Conservation (phyloP, 2,113 vertebrate genomes). For the Pleuronectes platessa region DNA sequence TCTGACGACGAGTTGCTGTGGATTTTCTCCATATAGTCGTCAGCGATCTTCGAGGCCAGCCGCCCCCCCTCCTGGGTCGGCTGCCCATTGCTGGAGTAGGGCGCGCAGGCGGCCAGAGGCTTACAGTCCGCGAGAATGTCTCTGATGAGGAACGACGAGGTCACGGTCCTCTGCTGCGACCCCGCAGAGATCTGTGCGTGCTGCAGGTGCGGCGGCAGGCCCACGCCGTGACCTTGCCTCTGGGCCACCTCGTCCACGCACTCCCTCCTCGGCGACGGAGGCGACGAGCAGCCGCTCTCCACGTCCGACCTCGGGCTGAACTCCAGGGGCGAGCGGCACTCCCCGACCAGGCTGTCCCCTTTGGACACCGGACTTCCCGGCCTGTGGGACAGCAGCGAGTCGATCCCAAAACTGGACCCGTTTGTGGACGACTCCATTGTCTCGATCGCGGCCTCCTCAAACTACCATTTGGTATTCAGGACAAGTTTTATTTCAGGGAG, state of each 20-base stretch:
- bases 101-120: constrained; percentile 95
- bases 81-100: constrained; percentile 95
- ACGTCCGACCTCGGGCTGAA: constrained; percentile 93
- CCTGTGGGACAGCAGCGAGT: constrained; percentile 96
- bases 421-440: constrained; percentile 94
- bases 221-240: constrained; percentile 74
- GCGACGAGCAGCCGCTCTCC: constrained; percentile 93
- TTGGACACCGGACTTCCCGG: constrained; percentile 92
- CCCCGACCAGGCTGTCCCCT: constrained; percentile 88
- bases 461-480: constrained; percentile 81
- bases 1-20: constrained; percentile 93
- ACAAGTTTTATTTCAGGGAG: constrained; percentile 66
- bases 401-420: constrained; percentile 95
- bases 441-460: constrained; percentile 70
- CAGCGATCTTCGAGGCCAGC: constrained; percentile 86
- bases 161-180: constrained; percentile 94
- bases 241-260: constrained; percentile 87
- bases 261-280: constrained; percentile 91
- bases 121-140: constrained; percentile 98
- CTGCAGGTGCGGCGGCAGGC: constrained; percentile 89
- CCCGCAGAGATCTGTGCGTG: constrained; percentile 89
- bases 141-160: constrained; percentile 97
- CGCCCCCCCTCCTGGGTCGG: constrained; percentile 89
- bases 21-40: constrained; percentile 94
- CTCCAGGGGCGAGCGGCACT: constrained; percentile 92